Evolutionary conservation across 2,797 vertebrate genomes (phyloP), one percentile per base, ranked within the genome.

Genomic region (Sus cebifrons): DNA sequence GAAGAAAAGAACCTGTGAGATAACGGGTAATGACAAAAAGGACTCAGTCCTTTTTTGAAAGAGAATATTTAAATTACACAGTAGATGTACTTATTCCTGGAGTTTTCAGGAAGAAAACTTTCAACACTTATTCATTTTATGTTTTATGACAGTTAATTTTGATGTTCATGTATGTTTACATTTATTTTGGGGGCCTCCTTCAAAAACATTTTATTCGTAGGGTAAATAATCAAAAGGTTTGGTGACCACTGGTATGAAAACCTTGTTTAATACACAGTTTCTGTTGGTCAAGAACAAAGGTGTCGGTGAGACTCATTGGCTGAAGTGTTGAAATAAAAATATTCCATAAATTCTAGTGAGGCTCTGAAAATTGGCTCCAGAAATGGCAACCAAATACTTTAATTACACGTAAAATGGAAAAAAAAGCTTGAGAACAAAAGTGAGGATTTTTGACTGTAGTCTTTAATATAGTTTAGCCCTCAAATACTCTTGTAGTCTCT

Each of bases 171-270:
- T 79, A n/a, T 68, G 2, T 67, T 68, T 86, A 82, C 11, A 27
- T 68, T 81, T 85, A 65, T 77, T 77, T 83, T 73, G n/a, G 10
- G 23, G 73, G 2, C 13, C 67, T 82, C 36, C n/a, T 94, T n/a
- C 44, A 49, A 82, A 91, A 94, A 65, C 88, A 82, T 77, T 82
- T 71, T 71, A 29, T 52, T 87, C 23, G 32, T 88, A 73, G 89
- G 11, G 8, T 49, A 49, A 49, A 1, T 32, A 84, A 91, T 70
- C 32, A 65, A 56, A 84, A 96, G 1, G 2, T 74, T 86, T 71
- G 7, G 9, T 62, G n/a, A 65, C 62, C n/a, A 56, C 52, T 75
- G 18, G 23, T 44, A 40, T 58, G 36, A 88, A 91, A 91, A 2
- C 6, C 58, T 91, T 58, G 6, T 29, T 91, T 95, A 79, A 62